Evolutionary conservation across 2,888 invertebrate species (phyloP).

Genomic region (Myopa tessellatipennis): DNA sequence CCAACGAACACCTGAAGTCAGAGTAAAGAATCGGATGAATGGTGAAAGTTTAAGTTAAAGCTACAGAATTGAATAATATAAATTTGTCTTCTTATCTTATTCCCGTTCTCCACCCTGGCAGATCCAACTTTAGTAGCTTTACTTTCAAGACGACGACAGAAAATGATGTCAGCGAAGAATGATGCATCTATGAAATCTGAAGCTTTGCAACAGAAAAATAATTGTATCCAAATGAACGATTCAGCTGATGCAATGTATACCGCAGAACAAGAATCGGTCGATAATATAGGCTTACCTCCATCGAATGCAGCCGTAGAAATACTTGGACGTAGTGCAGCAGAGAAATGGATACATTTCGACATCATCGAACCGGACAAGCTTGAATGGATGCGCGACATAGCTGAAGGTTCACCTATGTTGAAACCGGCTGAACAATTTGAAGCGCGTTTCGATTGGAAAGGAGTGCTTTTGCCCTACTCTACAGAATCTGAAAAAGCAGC

Average conservation of each 20-base stretch:
- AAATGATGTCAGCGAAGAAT: slow-evolving; percentile 39
- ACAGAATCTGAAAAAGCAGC: slow-evolving; percentile 59
- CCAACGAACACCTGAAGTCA: too few relatives aligned
- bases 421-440: slow-evolving; percentile 76
- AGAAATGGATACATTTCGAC: slow-evolving; percentile 87
- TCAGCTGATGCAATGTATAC: not conserved
- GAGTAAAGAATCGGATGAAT: too few relatives aligned
- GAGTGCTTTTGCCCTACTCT: slow-evolving; percentile 79
- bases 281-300: slow-evolving; percentile 43
- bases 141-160: slow-evolving; percentile 53
- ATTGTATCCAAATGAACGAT: not conserved
- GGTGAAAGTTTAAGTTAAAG: too few relatives aligned
- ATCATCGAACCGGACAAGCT: slow-evolving; percentile 87
- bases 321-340: slow-evolving; percentile 72
- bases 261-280: not conserved
- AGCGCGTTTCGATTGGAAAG: slow-evolving; percentile 86
- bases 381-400: slow-evolving; percentile 84
- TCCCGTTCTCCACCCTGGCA: slow-evolving; percentile 37
- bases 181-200: not conserved
- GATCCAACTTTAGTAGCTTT: slow-evolving; percentile 61
- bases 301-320: slow-evolving; percentile 71
- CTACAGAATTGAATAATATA: too few relatives aligned
- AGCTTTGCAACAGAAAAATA: not conserved
- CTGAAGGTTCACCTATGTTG: slow-evolving; percentile 72
- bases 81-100: not conserved